Evolutionary conservation across 2,797 vertebrate species (phyloP).

Genomic region (Lutjanus campechanus): DNA sequence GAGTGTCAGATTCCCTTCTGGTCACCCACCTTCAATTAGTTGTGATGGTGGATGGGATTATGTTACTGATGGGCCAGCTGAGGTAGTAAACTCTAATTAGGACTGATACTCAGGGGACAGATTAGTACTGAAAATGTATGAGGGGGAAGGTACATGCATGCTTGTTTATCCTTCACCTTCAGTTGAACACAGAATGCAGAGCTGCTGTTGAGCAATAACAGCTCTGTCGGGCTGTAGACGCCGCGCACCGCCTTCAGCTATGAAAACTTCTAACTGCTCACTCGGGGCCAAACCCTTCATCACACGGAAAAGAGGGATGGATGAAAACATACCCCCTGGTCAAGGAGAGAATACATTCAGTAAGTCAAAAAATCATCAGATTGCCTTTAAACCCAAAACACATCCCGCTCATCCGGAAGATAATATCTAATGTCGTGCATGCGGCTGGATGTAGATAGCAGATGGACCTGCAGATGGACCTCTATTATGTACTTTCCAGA

Average conservation of each 20-base stretch:
- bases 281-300: slow-evolving; percentile 69
- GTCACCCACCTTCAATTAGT: slow-evolving; percentile 62
- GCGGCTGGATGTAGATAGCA: slow-evolving; percentile 78
- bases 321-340: slow-evolving; percentile 74
- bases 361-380: slow-evolving; percentile 84
- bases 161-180: slow-evolving; percentile 42
- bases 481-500: slow-evolving; percentile 78
- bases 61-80: slow-evolving; percentile 75
- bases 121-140: slow-evolving; percentile 48
- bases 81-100: slow-evolving; percentile 68
- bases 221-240: slow-evolving; percentile 12
- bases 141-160: slow-evolving; percentile 15
- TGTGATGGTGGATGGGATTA: slow-evolving; percentile 66
- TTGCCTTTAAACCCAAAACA: slow-evolving; percentile 68
- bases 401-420: slow-evolving; percentile 77
- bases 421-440: slow-evolving; percentile 71
- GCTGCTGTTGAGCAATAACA: slow-evolving; percentile 28
- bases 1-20: slow-evolving; percentile 57
- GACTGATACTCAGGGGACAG: slow-evolving; percentile 62
- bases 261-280: slow-evolving; percentile 74
- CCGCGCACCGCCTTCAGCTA: slow-evolving; percentile 45
- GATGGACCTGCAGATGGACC: slow-evolving; percentile 70
- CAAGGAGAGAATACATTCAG: slow-evolving; percentile 77
- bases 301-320: slow-evolving; percentile 64
- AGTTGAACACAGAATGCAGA: slow-evolving; percentile 30